A percentile compares a stretch with the other conserved stretches of the same genome.
Evolutionary conservation across 2,797 vertebrate species (phyloP).

Genomic region (Spheniscus humboldti): DNA sequence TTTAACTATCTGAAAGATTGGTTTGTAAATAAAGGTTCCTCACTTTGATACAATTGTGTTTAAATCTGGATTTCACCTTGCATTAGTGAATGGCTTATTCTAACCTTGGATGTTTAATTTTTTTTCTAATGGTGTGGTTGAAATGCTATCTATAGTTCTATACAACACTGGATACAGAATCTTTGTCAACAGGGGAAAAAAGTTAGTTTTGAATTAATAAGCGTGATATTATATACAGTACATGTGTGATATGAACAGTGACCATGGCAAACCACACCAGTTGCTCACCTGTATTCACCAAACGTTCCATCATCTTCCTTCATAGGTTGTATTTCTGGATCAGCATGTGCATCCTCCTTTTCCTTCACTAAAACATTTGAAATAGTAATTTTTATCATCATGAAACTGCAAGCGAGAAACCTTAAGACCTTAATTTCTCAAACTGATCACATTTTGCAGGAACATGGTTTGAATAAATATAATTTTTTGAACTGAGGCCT

Average conservation of each 20-base stretch:
- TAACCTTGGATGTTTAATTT: neutral
- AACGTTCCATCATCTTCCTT: constrained; percentile 98
- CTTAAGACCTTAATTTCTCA: neutral
- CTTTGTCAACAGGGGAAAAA: neutral
- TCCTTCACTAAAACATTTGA: constrained; percentile 87
- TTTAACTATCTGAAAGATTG: neutral
- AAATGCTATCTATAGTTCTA: neutral
- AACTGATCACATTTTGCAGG: neutral
- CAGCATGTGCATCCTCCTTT: constrained; percentile 96
- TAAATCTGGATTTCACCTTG: neutral
- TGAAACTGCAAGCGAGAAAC: neutral
- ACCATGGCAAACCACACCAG: neutral
- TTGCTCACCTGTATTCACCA: constrained; percentile 97
- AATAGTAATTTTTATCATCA: neutral
- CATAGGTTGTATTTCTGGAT: constrained; percentile 98
- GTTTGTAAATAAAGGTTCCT: neutral
- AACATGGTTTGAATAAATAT: neutral
- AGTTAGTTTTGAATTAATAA: constrained; percentile 35
- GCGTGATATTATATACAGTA: neutral
- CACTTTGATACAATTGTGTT: neutral
- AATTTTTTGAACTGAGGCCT: neutral
- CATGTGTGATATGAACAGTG: neutral
- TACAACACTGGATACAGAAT: neutral
- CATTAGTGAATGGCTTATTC: neutral
- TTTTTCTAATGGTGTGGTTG: neutral